Base-by-base conservation (phyloP, 2,888 invertebrate species). In the Epirrita christyi region DNA sequence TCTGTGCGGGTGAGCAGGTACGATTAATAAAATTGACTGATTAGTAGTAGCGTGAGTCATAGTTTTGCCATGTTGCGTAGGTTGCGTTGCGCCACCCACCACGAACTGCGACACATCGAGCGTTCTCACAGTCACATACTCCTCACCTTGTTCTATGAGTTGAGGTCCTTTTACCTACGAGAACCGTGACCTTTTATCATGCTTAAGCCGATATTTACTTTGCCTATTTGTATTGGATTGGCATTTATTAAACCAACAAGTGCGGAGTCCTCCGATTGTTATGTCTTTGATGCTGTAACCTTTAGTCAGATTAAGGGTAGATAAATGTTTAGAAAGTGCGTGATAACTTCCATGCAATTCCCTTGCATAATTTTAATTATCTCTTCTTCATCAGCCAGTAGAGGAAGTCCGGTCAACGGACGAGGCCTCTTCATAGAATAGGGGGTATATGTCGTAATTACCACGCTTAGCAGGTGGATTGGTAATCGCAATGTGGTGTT, bases 121-220 rank as follows among this genome's bases (percentile, higher is more conserved):
- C 73, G 73, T 75, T 71, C 72, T 73, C 72, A 70, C 67, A 5
- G 28, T 32, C 59, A 63, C 49, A 50, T 38, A 43, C 44, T 55
- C 44, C 66, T 78, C 70, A 72, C 78, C 77, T 79, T 76, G 75
- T 61, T 63, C 61, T 61, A 67, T 62, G 66, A 70, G 69, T 72
- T 73, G 64, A 72, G 67, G 67, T 73, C 72, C 71, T 75, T 66
- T 64, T 77, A 79, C 72, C 73, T 75, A 71, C 70, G 64, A 76
- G 66, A 68, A 73, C 21, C 72, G 69, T 77, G 77, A 79, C 76
- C 74, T 72, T 73, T 72, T 74, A 71, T 64, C 59, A 66, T 61
- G 61, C 55, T 34, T 29, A 15, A 28, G 42, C 52, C 6, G 21
- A 51, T 40, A 34, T 54, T 51, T 55, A 45, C 55, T 45, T 48